Conservation (phyloP, 2,888 invertebrate species). For the Lasioglossum lativentre region DNA sequence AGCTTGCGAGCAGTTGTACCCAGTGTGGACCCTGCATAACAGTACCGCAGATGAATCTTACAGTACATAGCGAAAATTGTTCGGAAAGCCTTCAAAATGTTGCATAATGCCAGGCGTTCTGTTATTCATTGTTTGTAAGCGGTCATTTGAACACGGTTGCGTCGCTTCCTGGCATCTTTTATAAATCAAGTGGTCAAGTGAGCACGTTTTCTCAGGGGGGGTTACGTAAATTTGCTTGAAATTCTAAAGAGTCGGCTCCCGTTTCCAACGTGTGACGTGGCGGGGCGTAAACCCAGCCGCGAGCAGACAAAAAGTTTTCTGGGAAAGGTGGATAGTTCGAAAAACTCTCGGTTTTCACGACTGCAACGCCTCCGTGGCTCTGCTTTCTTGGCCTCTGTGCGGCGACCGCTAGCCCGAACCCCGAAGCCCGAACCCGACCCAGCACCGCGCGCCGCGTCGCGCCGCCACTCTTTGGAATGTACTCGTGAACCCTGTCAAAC, state of each 20-base stretch:
- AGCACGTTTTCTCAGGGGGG: conserved; percentile 5
- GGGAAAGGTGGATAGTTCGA: neutral
- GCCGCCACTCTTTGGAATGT: conserved; percentile 40
- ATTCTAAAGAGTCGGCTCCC: neutral
- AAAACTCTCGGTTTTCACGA: neutral
- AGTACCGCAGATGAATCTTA: neutral
- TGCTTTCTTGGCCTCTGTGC: neutral
- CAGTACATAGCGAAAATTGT: conserved; percentile 1
- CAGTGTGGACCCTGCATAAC: too few relatives aligned
- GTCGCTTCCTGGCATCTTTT: conserved; percentile 17
- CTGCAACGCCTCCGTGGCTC: neutral
- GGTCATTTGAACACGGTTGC: conserved; percentile 8
- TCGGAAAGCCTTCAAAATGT: conserved; percentile 16
- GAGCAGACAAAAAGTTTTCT: neutral
- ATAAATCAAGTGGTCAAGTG: neutral
- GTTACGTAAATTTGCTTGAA: conserved; percentile 31
- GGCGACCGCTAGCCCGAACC: neutral
- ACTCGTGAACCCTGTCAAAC: conserved; percentile 54
- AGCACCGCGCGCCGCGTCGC: too few relatives aligned
- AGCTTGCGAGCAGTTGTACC: too few relatives aligned
- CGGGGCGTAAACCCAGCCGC: neutral
- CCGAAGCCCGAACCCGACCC: too few relatives aligned
- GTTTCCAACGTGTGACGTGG: neutral
- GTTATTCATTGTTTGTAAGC: conserved; percentile 12
- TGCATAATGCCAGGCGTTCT: conserved; percentile 27